These are phyloP conservation scores for Aromia moschata DNA, from an alignment of 2,888 invertebrate genomes.

Conservation along the genomic window DNA sequence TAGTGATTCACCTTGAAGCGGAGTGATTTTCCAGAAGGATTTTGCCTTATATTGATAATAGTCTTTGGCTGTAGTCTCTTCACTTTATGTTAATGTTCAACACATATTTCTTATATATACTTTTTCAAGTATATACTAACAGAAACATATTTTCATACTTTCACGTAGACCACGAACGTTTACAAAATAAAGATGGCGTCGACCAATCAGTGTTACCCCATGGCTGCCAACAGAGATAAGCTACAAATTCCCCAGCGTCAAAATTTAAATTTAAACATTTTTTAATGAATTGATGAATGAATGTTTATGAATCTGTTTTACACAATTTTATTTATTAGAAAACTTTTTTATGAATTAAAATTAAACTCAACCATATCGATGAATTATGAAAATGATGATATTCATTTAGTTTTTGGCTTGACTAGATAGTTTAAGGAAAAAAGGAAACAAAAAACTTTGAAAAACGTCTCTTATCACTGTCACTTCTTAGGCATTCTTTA, in stretches of 20 bases:
- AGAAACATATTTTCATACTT: constrained; percentile 20
- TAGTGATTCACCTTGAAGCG: constrained; percentile 1
- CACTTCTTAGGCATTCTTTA: background rate
- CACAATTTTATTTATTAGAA: too few species aligned
- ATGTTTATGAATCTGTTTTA: too few species aligned
- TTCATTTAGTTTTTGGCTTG: too few species aligned
- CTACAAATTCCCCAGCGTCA: background rate
- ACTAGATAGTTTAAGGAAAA: background rate
- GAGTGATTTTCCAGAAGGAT: background rate
- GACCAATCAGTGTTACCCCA: background rate
- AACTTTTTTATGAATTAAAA: too few species aligned
- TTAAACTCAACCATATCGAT: too few species aligned
- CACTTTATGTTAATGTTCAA: constrained; percentile 7
- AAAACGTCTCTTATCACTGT: background rate
- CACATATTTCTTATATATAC: constrained; percentile 20
- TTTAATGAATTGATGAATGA: background rate
- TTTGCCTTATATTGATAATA: constrained; percentile 15
- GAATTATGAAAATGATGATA: too few species aligned
- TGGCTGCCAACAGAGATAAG: background rate
- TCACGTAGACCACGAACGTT: constrained; percentile 21
- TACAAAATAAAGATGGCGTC: constrained; percentile 24
- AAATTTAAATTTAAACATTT: constrained; percentile 7
- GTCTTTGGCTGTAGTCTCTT: constrained; percentile 7
- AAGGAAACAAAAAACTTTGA: background rate
- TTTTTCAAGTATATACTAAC: constrained; percentile 10